Percentiles rank a stretch among this genome's conserved stretches.
These are phyloP conservation scores for Grus americana DNA, from an alignment of 2,113 vertebrate genomes.

Conservation along the genomic window DNA sequence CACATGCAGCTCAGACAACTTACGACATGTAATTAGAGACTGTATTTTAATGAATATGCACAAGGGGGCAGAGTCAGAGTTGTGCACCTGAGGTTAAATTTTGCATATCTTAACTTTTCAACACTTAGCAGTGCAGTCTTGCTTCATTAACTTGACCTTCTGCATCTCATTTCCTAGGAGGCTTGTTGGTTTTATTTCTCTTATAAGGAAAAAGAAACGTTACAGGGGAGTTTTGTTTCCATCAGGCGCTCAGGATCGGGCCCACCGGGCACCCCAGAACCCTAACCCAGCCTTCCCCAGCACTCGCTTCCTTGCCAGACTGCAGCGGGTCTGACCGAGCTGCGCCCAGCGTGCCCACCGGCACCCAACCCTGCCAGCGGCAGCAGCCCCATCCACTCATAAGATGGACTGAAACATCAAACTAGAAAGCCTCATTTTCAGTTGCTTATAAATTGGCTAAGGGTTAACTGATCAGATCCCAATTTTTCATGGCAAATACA, in stretches of 20 bases:
- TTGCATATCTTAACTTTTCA: slow-evolving; percentile 45
- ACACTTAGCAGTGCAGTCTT: neutral
- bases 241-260: neutral
- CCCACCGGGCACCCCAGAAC: fast-evolving
- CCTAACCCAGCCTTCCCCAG: neutral
- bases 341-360: fast-evolving
- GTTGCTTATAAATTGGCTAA: neutral
- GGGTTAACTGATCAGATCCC: neutral
- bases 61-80: slow-evolving; percentile 64
- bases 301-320: fast-evolving
- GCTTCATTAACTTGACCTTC: neutral
- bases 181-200: neutral
- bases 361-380: neutral
- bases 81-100: slow-evolving; percentile 44
- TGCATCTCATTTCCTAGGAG: neutral
- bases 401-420: neutral
- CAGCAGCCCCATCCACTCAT: no score
- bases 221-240: neutral
- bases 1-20: neutral
- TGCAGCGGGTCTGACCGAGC: fast-evolving
- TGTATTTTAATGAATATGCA: slow-evolving; percentile 67
- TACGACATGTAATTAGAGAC: neutral
- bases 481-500: neutral
- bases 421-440: neutral
- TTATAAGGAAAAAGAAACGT: neutral